Base-by-base conservation (phyloP, 2,888 invertebrate species). In the Crematogaster levior region DNA sequence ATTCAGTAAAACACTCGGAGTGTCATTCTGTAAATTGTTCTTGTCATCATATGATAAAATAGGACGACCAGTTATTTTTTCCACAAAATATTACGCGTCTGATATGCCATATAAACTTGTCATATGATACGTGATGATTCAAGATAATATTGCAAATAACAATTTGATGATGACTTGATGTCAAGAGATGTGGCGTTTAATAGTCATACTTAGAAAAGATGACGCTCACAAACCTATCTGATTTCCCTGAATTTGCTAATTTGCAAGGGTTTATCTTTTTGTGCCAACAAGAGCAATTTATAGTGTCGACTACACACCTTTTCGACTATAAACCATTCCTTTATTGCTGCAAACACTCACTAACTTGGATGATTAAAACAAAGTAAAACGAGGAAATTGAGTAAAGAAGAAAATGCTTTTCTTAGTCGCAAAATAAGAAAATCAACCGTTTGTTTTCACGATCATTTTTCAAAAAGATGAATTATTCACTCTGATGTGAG, bases 41-140 rank as follows among this genome's bases (percentile, higher is more conserved):
- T 40, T 27, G 21, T 63, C 65, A 63, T 6, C 6, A 34, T 21
- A 18, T 4, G 40, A 6, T 15, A 12, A 48, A 10, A 51, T 15
- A 12, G 37, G 12, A 51, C 51, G 61, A 85, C 5, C 2, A 12
- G 27, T 46, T n/a, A 58, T 51, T 79, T 51, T 85, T 85, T 85
- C 63, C 79, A 34, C 18, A 18, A 34, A 61, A n/a, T 15, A 12
- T 70, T 70, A 21, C 12, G 18, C 9, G 18, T 27, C 58, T 73
- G 30, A 56, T 24, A 3, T 21, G 6, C 43, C 40, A 27, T 3
- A 61, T 66, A 24, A 46, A 65, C 40, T 63, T 30, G 46, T 56
- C 30, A 46, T 34, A 43, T 9, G 43, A 77, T 46, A 56, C 12
- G 7, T 12, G 30, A 34, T 66, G 34, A 68, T 34, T 77, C 77